phyloP scores from a whole-genome alignment of 2,113 vertebrate genomes.

The Cyprinodon tularosa region DNA sequence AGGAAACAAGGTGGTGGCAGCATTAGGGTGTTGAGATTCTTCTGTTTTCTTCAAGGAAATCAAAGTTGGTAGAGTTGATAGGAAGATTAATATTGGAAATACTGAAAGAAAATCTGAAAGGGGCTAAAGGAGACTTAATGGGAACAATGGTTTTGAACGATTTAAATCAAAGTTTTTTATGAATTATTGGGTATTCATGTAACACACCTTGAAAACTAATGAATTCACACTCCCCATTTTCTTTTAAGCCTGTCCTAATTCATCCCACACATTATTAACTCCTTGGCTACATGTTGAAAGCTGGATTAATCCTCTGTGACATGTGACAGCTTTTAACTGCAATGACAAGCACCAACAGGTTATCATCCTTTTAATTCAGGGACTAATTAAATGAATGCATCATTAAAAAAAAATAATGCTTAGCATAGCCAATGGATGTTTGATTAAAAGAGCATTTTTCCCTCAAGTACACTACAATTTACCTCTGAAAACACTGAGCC shows the following conservation, averaged over 20 bases:
- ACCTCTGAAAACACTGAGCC: conserved; percentile 23
- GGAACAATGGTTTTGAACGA: background rate
- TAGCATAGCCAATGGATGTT: background rate
- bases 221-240: background rate
- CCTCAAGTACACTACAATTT: conserved; percentile 15
- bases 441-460: background rate
- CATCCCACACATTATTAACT: background rate
- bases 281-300: background rate
- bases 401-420: background rate
- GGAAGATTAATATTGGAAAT: too few species aligned
- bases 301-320: background rate
- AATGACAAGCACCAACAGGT: background rate
- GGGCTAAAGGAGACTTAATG: background rate
- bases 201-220: background rate
- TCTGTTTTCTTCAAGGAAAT: too few species aligned
- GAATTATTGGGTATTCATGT: background rate
- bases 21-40: too few species aligned
- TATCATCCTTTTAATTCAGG: background rate
- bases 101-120: background rate
- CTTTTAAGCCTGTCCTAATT: background rate
- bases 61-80: too few species aligned
- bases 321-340: background rate
- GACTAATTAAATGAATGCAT: background rate
- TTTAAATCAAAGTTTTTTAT: background rate
- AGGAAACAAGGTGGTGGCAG: too few species aligned